Conservation (phyloP, 1,140 invertebrate species). For the Euborellia annulipes region DNA sequence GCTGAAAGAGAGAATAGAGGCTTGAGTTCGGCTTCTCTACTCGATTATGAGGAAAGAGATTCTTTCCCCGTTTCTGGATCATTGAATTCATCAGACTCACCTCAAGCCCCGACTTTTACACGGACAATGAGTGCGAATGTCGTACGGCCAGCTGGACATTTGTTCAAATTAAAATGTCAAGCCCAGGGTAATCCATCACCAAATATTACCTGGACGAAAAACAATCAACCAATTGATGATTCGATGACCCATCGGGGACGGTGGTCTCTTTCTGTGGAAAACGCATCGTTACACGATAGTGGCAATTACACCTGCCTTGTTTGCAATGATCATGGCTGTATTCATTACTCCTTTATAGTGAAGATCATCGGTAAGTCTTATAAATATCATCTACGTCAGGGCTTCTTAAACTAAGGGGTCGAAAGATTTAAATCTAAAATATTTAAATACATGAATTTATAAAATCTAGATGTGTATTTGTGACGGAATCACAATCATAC, state of each 20-base stretch:
- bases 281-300: conserved; percentile 19
- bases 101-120: no score
- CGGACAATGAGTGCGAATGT: conserved; percentile 6
- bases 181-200: conserved; percentile 44
- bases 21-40: no score
- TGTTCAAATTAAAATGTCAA: conserved; percentile 23
- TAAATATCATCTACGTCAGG: no score
- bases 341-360: conserved; percentile 25
- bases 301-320: conserved; percentile 33
- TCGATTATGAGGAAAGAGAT: no score
- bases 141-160: conserved; percentile 23
- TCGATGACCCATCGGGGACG: conserved; percentile 2
- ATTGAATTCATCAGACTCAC: no score
- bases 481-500: no score
- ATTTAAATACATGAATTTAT: no score
- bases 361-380: conserved; percentile 28
- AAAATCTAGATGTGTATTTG: no score
- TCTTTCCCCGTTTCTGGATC: no score
- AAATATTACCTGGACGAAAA: conserved; percentile 64
- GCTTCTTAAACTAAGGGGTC: no score
- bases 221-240: conserved; percentile 32
- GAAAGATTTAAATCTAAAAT: no score
- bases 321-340: conserved; percentile 24
- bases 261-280: conserved; percentile 17
- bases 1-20: no score